A percentile compares a stretch with the other conserved stretches of the same genome.
Evolutionary conservation across 2,888 invertebrate species (phyloP).

Genomic region (Macaria liturata): DNA sequence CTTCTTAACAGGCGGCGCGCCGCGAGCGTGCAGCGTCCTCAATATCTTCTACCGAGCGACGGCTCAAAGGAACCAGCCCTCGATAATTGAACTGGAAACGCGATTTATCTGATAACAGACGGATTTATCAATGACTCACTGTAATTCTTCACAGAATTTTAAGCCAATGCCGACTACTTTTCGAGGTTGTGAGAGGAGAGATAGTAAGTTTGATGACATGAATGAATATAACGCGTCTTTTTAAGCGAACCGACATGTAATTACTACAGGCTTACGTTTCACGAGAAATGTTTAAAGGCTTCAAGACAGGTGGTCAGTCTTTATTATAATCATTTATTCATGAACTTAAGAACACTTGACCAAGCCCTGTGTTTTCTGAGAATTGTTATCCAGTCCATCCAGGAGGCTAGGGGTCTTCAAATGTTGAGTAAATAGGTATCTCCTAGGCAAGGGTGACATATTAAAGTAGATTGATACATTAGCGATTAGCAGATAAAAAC

Average conservation of each 20-base stretch:
- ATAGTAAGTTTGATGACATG: constrained; percentile 3
- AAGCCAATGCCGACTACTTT: constrained; percentile 22
- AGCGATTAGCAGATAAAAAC: too few relatives aligned
- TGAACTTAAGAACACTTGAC: too few relatives aligned
- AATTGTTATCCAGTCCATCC: too few relatives aligned
- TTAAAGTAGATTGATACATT: too few relatives aligned
- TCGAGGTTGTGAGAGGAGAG: constrained; percentile 5
- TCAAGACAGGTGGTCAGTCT: too few relatives aligned
- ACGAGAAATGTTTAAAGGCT: too few relatives aligned
- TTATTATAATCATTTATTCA: too few relatives aligned
- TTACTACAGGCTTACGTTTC: constrained; percentile 7
- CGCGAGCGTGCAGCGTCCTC: constrained; percentile 47
- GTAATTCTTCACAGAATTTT: constrained; percentile 23
- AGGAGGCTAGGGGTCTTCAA: too few relatives aligned
- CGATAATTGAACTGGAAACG: constrained; percentile 46
- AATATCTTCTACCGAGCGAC: constrained; percentile 47
- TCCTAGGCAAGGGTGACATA: too few relatives aligned
- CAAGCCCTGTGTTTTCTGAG: too few relatives aligned
- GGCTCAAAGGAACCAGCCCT: constrained; percentile 40
- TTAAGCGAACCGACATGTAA: constrained; percentile 9
- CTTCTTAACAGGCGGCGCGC: constrained; percentile 54
- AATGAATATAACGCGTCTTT: constrained; percentile 1
- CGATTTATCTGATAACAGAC: constrained; percentile 41
- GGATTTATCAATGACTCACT: constrained; percentile 32
- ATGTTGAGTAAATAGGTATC: too few relatives aligned